A percentile compares a stretch with the other conserved stretches of the same genome.
phyloP scores from a whole-genome alignment of 2,113 vertebrate species.

The Zosterops pallidus region DNA sequence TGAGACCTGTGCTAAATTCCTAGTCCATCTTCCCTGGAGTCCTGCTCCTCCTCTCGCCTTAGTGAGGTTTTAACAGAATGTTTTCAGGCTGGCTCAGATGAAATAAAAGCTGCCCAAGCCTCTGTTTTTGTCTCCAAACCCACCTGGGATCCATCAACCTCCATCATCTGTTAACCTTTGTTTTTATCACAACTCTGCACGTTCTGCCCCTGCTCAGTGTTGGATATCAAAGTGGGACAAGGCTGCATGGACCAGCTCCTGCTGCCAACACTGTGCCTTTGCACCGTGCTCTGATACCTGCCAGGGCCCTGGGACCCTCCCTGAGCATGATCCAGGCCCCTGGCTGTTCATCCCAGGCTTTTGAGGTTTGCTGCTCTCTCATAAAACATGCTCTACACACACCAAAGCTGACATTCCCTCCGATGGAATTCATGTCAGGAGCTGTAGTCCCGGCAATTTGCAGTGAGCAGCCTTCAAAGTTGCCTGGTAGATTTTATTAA shows the following conservation, averaged over 20 bases:
- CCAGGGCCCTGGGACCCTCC: background rate
- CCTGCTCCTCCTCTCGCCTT: background rate
- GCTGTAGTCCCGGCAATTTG: background rate
- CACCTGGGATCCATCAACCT: background rate
- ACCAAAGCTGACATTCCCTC: conserved; percentile 25
- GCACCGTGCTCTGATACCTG: background rate
- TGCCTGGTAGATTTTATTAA: conserved; percentile 53
- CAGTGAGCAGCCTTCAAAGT: conserved; percentile 46
- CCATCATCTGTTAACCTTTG: background rate
- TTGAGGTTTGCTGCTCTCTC: background rate
- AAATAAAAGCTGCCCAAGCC: background rate
- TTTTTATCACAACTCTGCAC: background rate
- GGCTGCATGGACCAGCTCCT: background rate
- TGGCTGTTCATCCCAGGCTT: background rate
- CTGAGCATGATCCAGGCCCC: background rate
- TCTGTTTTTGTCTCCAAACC: background rate
- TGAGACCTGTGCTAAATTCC: background rate
- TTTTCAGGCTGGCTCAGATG: background rate
- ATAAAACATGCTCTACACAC: background rate
- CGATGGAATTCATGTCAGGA: background rate
- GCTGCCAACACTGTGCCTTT: background rate
- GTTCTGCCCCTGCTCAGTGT: background rate
- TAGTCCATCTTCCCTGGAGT: background rate
- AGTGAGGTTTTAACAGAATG: background rate
- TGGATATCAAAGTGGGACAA: background rate